Evolutionary conservation across 1,140 invertebrate species (phyloP).

Genomic region (Macrosteles quadrilineatus): DNA sequence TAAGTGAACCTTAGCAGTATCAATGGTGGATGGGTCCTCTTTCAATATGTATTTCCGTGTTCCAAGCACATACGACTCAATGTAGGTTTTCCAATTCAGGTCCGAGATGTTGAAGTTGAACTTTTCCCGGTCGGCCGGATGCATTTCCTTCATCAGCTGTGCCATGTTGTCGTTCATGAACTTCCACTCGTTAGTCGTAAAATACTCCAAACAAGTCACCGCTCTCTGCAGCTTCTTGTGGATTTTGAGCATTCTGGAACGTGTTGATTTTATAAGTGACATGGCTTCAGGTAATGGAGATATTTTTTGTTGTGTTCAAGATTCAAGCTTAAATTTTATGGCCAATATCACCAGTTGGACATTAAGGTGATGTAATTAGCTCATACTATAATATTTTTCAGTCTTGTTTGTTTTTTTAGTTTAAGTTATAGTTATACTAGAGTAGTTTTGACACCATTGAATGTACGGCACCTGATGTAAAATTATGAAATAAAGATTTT

Average conservation of each 20-base stretch:
- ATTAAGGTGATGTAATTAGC: too few relatives aligned
- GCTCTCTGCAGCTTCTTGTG: constrained; percentile 78
- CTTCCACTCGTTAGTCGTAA: constrained; percentile 77
- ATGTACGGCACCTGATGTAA: too few relatives aligned
- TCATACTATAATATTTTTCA: too few relatives aligned
- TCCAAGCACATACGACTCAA: constrained; percentile 82
- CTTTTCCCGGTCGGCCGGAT: constrained; percentile 61
- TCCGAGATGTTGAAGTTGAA: constrained; percentile 74
- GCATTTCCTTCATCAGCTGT: constrained; percentile 60
- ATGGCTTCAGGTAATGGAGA: too few relatives aligned
- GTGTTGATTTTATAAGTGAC: too few relatives aligned
- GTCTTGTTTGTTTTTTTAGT: too few relatives aligned
- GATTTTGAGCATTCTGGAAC: constrained; percentile 76
- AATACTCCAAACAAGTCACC: constrained; percentile 72
- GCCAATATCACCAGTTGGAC: too few relatives aligned
- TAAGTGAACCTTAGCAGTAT: constrained; percentile 69
- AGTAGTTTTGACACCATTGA: too few relatives aligned
- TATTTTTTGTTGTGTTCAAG: too few relatives aligned
- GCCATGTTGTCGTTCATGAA: constrained; percentile 76
- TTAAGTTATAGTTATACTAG: too few relatives aligned
- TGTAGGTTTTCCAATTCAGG: constrained; percentile 81
- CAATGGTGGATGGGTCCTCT: constrained; percentile 76
- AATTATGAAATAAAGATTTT: too few relatives aligned
- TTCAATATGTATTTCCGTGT: constrained; percentile 84
- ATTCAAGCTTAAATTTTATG: too few relatives aligned